Percentiles rank a stretch among this genome's conserved stretches.
These are phyloP conservation scores for Anthrax anthrax DNA, from an alignment of 2,888 invertebrate genomes.

Conservation along the genomic window DNA sequence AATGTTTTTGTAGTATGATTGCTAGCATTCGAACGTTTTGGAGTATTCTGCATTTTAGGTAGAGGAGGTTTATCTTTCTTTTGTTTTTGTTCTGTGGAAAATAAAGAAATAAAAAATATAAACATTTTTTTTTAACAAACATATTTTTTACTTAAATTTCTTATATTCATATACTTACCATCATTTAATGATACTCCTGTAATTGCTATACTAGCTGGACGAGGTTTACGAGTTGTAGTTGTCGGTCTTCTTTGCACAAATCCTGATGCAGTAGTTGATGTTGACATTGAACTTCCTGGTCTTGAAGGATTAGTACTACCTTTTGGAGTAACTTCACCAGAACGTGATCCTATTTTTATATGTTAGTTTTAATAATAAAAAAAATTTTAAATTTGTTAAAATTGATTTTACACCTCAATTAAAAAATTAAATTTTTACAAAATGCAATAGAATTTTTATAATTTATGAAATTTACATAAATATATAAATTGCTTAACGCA, in stretches of 20 bases:
- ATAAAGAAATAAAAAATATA: slow-evolving; percentile 10
- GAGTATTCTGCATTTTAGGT: slow-evolving; percentile 34
- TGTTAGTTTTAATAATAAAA: background rate
- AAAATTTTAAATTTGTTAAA: too few relatives aligned
- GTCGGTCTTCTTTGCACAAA: slow-evolving; percentile 45
- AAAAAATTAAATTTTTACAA: too few relatives aligned
- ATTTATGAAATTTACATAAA: too few relatives aligned
- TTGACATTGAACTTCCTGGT: slow-evolving; percentile 75
- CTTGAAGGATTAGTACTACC: slow-evolving; percentile 51
- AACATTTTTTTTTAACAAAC: slow-evolving; percentile 13
- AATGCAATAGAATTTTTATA: too few relatives aligned
- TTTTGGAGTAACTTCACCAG: slow-evolving; percentile 58
- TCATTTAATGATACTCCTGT: slow-evolving; percentile 55
- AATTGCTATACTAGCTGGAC: slow-evolving; percentile 71
- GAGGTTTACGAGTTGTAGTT: slow-evolving; percentile 51
- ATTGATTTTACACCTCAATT: too few relatives aligned
- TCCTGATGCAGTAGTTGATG: slow-evolving; percentile 49
- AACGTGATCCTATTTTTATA: slow-evolving; percentile 43
- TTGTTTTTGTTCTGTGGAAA: slow-evolving; percentile 17
- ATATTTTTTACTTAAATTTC: background rate
- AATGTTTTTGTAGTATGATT: slow-evolving; percentile 29
- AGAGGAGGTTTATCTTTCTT: slow-evolving; percentile 39
- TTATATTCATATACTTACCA: slow-evolving; percentile 25
- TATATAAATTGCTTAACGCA: too few relatives aligned
- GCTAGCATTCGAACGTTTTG: slow-evolving; percentile 30